A percentile compares a stretch with the other conserved stretches of the same genome.
phyloP scores from a whole-genome alignment of 2,797 vertebrate genomes.

The Loriculus beryllinus region DNA sequence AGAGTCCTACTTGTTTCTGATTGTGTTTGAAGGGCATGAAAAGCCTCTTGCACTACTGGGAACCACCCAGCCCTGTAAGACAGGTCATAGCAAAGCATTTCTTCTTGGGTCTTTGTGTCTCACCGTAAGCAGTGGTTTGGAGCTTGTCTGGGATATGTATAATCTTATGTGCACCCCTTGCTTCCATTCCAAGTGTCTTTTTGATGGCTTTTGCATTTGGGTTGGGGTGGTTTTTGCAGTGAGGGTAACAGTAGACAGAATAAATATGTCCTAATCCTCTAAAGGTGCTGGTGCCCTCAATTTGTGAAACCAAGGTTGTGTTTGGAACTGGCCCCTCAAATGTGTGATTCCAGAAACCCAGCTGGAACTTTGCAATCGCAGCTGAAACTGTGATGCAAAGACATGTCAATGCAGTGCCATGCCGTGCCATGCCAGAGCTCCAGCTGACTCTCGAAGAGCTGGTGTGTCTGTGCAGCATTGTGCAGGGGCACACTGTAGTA shows the following conservation, averaged over 20 bases:
- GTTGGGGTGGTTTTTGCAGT: not conserved
- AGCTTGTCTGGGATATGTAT: not conserved
- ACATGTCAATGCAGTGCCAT: not conserved
- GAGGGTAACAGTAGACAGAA: not conserved
- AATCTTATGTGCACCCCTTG: not conserved
- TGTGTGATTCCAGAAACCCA: not conserved
- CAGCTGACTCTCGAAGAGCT: slow-evolving; percentile 10
- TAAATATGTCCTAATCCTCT: not conserved
- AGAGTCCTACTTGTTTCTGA: not conserved
- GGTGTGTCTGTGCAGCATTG: slow-evolving; percentile 17
- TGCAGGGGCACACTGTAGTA: not conserved
- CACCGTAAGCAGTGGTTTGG: not conserved
- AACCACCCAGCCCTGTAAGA: not conserved
- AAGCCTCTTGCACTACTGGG: not conserved
- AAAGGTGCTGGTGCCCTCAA: not conserved
- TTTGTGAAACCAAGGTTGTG: not conserved
- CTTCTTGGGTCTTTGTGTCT: not conserved
- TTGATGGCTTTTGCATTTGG: not conserved
- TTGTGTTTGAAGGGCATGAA: not conserved
- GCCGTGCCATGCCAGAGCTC: not conserved
- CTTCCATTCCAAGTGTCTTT: not conserved
- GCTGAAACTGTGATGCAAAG: not conserved
- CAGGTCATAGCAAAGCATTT: not conserved
- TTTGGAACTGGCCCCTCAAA: not conserved
- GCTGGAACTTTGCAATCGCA: not conserved